phyloP scores from a whole-genome alignment of 2,888 invertebrate genomes.

The Drosophila infuscata region DNA sequence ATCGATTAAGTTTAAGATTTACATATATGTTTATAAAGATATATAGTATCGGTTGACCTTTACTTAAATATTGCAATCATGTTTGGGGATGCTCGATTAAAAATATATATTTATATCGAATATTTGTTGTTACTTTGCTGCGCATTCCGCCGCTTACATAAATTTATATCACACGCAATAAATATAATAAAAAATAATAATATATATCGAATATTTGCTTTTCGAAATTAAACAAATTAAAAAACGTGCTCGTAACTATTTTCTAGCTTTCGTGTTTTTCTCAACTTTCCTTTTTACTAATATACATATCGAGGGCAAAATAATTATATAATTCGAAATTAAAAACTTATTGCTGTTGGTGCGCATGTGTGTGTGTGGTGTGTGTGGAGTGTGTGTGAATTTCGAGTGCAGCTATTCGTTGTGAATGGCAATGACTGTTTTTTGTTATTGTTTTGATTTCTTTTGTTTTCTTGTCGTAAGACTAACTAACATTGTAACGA shows the following conservation, averaged over 20 bases:
- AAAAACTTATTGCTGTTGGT: slow-evolving; percentile 37
- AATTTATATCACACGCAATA: slow-evolving; percentile 81
- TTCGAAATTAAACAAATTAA: slow-evolving; percentile 47
- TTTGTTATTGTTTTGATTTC: slow-evolving; percentile 14
- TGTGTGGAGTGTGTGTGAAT: slow-evolving; percentile 17
- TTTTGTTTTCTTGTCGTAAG: slow-evolving; percentile 48
- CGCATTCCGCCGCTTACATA: slow-evolving; percentile 58
- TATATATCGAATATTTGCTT: slow-evolving; percentile 10
- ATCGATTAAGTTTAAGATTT: slow-evolving; percentile 37
- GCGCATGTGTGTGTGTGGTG: slow-evolving; percentile 25
- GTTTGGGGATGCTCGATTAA: slow-evolving; percentile 33
- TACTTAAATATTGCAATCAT: slow-evolving; percentile 50
- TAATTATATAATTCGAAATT: slow-evolving; percentile 39
- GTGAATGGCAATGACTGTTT: slow-evolving; percentile 79
- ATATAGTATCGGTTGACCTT: slow-evolving; percentile 13
- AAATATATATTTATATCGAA: slow-evolving; percentile 35
- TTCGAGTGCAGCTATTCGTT: slow-evolving; percentile 68
- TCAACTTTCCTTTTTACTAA: slow-evolving; percentile 18
- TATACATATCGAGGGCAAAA: slow-evolving; percentile 39
- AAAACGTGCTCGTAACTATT: slow-evolving; percentile 36
- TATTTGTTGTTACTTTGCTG: slow-evolving; percentile 36
- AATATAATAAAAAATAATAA: slow-evolving; percentile 63
- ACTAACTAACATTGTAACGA: slow-evolving; percentile 74
- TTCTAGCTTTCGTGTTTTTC: slow-evolving; percentile 19
- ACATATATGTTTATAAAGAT: slow-evolving; percentile 29